These are phyloP conservation scores for Pangasius mekongensis DNA, from an alignment of 2,797 vertebrate genomes.

Conservation along the genomic window DNA sequence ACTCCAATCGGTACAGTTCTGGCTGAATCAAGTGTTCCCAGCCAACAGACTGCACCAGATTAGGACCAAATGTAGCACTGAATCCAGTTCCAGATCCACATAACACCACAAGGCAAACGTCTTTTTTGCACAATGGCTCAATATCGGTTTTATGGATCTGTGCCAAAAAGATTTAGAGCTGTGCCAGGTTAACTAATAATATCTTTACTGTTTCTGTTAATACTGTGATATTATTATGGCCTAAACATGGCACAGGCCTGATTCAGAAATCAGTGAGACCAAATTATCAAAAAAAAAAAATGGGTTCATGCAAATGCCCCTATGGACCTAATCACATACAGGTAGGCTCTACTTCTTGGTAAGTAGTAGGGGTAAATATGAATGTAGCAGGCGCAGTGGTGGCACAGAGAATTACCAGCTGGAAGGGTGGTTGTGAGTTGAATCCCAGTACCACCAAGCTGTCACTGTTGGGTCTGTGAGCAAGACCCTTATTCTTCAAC, in stretches of 20 bases:
- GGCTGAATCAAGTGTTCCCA: conserved; percentile 9
- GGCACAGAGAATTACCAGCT: background rate
- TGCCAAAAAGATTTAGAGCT: background rate
- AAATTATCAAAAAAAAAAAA: background rate
- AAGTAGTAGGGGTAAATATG: background rate
- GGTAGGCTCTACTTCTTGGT: background rate
- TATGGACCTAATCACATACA: background rate
- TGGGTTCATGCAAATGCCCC: too few species aligned
- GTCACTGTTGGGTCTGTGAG: background rate
- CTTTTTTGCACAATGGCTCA: background rate
- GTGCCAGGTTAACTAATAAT: background rate
- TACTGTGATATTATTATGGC: background rate
- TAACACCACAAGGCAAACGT: background rate
- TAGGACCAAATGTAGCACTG: conserved; percentile 3
- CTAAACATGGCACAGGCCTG: background rate
- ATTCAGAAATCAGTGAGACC: background rate
- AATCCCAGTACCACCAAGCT: background rate
- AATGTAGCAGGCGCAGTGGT: background rate
- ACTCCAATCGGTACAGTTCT: background rate
- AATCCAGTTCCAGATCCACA: conserved; percentile 2
- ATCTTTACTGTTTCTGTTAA: background rate
- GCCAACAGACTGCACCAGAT: conserved; percentile 11
- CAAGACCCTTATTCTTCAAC: background rate
- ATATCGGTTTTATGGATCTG: background rate
- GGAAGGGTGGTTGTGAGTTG: background rate